Percentiles rank a stretch among this genome's conserved stretches.
Conservation (phyloP, 2,797 vertebrate genomes). For the Xiphorhynchus erythropygius region DNA sequence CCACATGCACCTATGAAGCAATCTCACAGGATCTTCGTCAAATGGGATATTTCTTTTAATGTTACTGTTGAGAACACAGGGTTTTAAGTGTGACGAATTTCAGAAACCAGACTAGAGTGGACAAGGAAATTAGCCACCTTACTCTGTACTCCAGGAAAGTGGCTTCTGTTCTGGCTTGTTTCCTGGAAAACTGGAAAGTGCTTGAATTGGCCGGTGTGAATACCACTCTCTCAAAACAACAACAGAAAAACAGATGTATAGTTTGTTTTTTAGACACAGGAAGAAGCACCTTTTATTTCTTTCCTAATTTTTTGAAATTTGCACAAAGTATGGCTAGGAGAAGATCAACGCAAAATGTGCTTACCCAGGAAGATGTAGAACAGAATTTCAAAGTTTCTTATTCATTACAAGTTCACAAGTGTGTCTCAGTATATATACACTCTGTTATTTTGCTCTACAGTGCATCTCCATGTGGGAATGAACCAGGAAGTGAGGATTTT, state of each 20-base stretch:
- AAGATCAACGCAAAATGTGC: background rate
- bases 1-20: background rate
- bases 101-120: background rate
- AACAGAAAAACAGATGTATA: background rate
- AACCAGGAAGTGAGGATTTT: background rate
- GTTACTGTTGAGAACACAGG: background rate
- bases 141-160: background rate
- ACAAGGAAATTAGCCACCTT: background rate
- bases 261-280: background rate
- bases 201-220: background rate
- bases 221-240: background rate
- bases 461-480: background rate
- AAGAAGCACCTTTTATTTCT: background rate
- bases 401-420: background rate
- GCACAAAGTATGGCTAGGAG: background rate
- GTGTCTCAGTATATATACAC: accelerated
- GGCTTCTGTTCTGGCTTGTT: background rate
- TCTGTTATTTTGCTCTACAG: background rate
- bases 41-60: background rate
- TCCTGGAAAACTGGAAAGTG: background rate
- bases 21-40: background rate
- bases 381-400: background rate
- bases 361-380: background rate
- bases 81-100: background rate
- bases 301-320: background rate